Conservation (phyloP, 2,113 vertebrate species). For the Cynoglossus semilaevis region DNA sequence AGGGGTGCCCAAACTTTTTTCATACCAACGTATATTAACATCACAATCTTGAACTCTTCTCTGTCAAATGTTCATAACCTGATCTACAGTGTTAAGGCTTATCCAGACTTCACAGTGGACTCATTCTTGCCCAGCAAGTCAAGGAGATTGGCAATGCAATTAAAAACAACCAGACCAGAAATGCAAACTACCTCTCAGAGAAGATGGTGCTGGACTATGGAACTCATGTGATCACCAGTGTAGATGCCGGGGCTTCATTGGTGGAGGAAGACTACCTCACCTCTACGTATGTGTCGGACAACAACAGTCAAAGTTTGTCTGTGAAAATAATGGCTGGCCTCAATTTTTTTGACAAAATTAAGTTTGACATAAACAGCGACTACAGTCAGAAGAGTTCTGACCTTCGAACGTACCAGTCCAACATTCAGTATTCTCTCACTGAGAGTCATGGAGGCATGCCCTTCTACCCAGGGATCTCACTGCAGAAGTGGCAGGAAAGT, state of each 20-base stretch:
- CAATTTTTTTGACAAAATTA: constrained; percentile 77
- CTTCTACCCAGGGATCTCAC: constrained; percentile 89
- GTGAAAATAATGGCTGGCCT: constrained; percentile 71
- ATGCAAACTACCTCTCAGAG: constrained; percentile 82
- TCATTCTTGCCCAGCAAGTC: constrained; percentile 76
- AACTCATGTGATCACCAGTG: constrained; percentile 82
- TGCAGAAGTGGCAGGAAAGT: constrained; percentile 87
- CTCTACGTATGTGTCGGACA: constrained; percentile 76
- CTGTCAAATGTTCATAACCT: constrained; percentile 81
- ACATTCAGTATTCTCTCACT: constrained; percentile 81
- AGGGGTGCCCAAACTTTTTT: too few relatives aligned
- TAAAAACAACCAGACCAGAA: constrained; percentile 87
- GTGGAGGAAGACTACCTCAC: constrained; percentile 85
- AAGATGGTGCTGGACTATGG: constrained; percentile 85
- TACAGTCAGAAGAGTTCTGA: constrained; percentile 23
- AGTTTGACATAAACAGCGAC: constrained; percentile 51
- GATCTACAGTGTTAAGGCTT: constrained; percentile 81
- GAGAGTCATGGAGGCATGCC: constrained; percentile 79
- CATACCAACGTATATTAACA: too few relatives aligned
- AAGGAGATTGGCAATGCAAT: constrained; percentile 80
- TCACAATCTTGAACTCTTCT: background rate
- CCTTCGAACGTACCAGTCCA: constrained; percentile 77
- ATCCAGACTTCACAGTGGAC: constrained; percentile 79
- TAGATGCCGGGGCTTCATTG: constrained; percentile 79
- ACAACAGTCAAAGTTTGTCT: constrained; percentile 20